A percentile compares a stretch with the other conserved stretches of the same genome.
Conservation (phyloP, 2,888 invertebrate species). For the Drosophila rellima region DNA sequence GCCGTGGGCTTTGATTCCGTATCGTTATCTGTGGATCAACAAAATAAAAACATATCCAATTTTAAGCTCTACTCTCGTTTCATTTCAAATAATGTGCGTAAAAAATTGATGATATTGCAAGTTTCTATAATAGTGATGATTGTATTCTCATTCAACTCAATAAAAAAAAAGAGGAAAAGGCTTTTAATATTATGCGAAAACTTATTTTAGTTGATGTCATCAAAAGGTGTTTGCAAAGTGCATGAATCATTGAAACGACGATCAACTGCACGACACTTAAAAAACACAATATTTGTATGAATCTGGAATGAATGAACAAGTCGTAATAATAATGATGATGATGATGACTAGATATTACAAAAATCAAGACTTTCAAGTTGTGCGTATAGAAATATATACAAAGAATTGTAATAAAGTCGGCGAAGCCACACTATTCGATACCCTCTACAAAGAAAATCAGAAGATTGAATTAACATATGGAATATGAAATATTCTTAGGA, state of each 20-base stretch:
- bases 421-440: conserved; percentile 13
- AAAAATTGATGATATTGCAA: conserved; percentile 24
- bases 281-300: conserved; percentile 18
- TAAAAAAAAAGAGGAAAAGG: conserved; percentile 17
- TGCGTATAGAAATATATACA: conserved; percentile 7
- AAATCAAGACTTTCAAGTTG: conserved; percentile 22
- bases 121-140: conserved; percentile 5
- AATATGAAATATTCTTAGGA: too few species aligned
- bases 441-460: neutral
- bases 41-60: neutral
- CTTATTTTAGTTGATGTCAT: conserved; percentile 41
- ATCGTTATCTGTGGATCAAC: conserved; percentile 83
- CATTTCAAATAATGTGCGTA: conserved; percentile 42
- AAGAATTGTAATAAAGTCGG: neutral
- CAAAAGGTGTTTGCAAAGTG: conserved; percentile 26
- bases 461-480: neutral
- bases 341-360: conserved; percentile 1
- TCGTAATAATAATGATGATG: conserved; percentile 14
- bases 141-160: conserved; percentile 30
- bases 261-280: conserved; percentile 9
- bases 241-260: conserved; percentile 47
- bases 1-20: conserved; percentile 86
- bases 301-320: conserved; percentile 25
- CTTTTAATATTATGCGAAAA: conserved; percentile 2
- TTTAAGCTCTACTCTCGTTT: conserved; percentile 12